phyloP scores from a whole-genome alignment of 2,113 vertebrate genomes.

The Meles meles region DNA sequence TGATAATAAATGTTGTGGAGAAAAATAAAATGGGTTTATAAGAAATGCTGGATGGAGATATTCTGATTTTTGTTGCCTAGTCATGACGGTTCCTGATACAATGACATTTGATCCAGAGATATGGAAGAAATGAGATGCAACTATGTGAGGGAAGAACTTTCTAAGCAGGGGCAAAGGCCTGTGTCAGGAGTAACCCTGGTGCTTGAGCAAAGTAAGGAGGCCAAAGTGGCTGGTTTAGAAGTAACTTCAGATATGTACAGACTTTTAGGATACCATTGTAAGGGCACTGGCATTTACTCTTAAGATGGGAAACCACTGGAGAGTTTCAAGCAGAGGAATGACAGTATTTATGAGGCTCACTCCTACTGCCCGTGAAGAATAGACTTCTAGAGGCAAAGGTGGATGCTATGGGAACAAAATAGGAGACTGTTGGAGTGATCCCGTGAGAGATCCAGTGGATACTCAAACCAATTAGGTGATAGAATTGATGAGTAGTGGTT shows the following conservation, averaged over 20 bases:
- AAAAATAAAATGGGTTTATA: background rate
- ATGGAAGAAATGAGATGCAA: background rate
- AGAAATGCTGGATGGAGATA: background rate
- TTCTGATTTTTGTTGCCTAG: background rate
- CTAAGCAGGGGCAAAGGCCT: background rate
- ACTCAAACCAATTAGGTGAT: background rate
- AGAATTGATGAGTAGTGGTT: background rate
- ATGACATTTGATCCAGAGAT: background rate
- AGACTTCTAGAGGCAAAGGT: background rate
- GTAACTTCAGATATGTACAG: background rate
- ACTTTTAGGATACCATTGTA: background rate
- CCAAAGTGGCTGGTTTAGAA: background rate
- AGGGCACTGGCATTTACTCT: background rate
- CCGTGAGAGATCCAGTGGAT: background rate
- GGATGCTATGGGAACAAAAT: background rate
- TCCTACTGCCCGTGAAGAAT: background rate
- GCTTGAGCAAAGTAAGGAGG: background rate
- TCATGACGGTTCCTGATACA: background rate
- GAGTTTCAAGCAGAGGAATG: background rate
- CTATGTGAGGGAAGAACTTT: background rate
- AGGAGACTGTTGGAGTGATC: background rate
- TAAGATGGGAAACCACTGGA: background rate
- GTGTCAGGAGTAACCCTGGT: background rate
- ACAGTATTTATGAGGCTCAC: background rate
- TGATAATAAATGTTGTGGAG: background rate